Evolutionary conservation across 2,888 invertebrate genomes (phyloP).

Genomic region (Xylota segnis): DNA sequence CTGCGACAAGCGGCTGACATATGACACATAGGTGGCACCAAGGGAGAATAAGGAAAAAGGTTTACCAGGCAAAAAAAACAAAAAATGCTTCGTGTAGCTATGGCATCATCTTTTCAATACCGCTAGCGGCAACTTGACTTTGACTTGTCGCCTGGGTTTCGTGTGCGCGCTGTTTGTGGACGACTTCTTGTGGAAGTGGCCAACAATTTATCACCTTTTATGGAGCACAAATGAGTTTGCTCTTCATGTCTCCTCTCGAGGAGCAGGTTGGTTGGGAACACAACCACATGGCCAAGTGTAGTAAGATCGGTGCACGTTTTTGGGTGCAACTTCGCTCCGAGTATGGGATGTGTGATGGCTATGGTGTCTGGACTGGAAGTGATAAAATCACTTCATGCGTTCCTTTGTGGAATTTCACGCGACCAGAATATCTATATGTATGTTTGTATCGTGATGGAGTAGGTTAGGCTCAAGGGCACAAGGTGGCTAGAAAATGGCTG

Average conservation of each 20-base stretch:
- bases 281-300: slow-evolving; percentile 20
- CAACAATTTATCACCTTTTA: slow-evolving; percentile 76
- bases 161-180: slow-evolving; percentile 41
- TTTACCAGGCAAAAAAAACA: slow-evolving; percentile 9
- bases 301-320: slow-evolving; percentile 65
- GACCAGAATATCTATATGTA: slow-evolving; percentile 45
- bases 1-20: slow-evolving; percentile 71
- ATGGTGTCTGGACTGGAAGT: slow-evolving; percentile 65
- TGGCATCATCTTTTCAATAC: slow-evolving; percentile 22
- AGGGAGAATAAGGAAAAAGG: not conserved
- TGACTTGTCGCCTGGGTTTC: slow-evolving; percentile 55
- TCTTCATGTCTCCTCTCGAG: slow-evolving; percentile 43
- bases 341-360: slow-evolving; percentile 41
- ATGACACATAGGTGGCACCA: slow-evolving; percentile 68
- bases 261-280: slow-evolving; percentile 48
- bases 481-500: slow-evolving; percentile 28
- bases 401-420: slow-evolving; percentile 72
- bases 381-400: slow-evolving; percentile 76
- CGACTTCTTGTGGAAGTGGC: slow-evolving; percentile 57
- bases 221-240: slow-evolving; percentile 74
- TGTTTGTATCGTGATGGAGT: slow-evolving; percentile 3
- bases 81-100: slow-evolving; percentile 26
- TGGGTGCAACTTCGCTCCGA: slow-evolving; percentile 56
- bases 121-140: slow-evolving; percentile 70
- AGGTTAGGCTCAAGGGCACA: slow-evolving; percentile 60